Base-by-base conservation (phyloP, 2,797 vertebrate genomes). In the Aphelocoma californica region DNA sequence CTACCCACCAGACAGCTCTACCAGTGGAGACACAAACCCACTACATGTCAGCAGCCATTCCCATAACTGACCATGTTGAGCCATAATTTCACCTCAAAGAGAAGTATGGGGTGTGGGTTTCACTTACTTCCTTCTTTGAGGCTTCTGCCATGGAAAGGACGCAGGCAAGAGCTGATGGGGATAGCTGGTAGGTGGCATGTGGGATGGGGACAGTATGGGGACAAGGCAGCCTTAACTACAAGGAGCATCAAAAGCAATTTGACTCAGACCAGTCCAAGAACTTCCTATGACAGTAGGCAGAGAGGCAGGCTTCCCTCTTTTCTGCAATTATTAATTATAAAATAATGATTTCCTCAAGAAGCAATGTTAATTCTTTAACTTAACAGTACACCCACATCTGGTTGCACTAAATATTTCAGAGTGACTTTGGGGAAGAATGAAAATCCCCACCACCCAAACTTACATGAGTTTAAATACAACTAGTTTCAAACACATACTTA, bases 371-470 rank as follows among this genome's bases (percentile, higher is more conserved):
- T 78, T 81, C 72, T 74, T 75, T 57, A 29, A 42, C 42, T 61
- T 78, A 72, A 64, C n/a, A n/a, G 71, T 23, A 56, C 6, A 50
- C 40, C 47, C 45, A 58, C 87, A 73, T 84, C 93, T 93, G 62
- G 86, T 87, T 57, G 78, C 62, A 90, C 77, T 65, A 86, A 88
- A 90, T 92, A 95, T 86, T 92, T 91, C 77, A 84, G 89, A 95
- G 50, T 60, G 51, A 36, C 42, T 93, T 88, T 12, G 32, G 23
- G 56, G 67, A 79, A 57, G 62, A 70, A 77, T 67, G 44, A 67
- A 60, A 85, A 82, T 60, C 58, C 11, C 23, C 73, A 42, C 40
- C 26, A 74, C 38, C 38, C 64, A 64, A 70, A 62, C 12, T 56
- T 77, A 70, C 67, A 80, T 13, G 51, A 77, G 73, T 94, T 82